A percentile compares a stretch with the other conserved stretches of the same genome.
Conservation (phyloP, 1,140 invertebrate genomes). For the Parasteatoda tepidariorum region DNA sequence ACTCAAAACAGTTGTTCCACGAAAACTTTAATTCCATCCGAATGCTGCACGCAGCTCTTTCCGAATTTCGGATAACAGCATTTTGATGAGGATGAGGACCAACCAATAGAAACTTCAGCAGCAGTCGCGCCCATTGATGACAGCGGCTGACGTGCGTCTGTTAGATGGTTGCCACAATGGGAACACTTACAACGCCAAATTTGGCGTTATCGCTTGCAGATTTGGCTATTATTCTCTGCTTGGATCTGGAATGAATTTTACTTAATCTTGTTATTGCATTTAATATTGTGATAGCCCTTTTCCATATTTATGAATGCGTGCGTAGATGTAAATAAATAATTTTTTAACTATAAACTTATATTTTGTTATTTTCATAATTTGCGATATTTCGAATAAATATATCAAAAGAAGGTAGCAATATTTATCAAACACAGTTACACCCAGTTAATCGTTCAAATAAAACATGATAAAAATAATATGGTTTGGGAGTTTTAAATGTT, state of each 20-base stretch:
- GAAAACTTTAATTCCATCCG: constrained; percentile 21
- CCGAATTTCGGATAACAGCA: constrained; percentile 49
- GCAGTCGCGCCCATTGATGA: constrained; percentile 50
- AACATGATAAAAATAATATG: no score
- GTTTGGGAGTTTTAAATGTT: no score
- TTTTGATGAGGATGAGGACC: constrained; percentile 48
- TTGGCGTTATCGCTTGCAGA: not conserved
- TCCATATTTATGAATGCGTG: no score
- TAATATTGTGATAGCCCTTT: not conserved
- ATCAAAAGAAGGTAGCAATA: no score
- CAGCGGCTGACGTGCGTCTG: constrained; percentile 33
- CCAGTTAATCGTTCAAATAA: no score
- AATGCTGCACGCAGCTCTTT: not conserved
- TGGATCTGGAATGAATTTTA: not conserved
- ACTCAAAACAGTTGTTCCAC: constrained; percentile 37
- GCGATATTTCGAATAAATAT: no score
- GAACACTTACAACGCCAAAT: not conserved
- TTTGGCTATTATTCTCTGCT: not conserved
- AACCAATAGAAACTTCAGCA: constrained; percentile 42
- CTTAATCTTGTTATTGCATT: not conserved
- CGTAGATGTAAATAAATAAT: no score
- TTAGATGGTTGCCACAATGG: not conserved
- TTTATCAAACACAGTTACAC: no score
- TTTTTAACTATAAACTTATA: no score
- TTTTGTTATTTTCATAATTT: no score